Conservation (phyloP, 2,888 invertebrate genomes). For the Glomeris marginata region DNA sequence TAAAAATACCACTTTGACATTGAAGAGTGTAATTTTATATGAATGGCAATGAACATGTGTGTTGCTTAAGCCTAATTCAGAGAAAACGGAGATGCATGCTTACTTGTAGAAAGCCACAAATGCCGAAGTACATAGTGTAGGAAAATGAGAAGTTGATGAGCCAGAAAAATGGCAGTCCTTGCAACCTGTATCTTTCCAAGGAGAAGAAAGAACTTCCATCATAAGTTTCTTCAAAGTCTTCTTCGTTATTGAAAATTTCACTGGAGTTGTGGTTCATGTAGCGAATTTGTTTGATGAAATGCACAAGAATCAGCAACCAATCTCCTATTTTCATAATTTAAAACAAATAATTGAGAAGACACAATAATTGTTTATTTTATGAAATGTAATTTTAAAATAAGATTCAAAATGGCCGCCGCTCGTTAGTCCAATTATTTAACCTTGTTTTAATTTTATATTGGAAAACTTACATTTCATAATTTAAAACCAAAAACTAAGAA, state of each 20-base stretch:
- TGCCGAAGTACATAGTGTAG: constrained; percentile 42
- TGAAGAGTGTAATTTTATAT: constrained; percentile 7
- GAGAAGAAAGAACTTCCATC: constrained; percentile 3
- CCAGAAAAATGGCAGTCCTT: constrained; percentile 9
- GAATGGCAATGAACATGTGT: background rate
- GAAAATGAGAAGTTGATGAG: constrained; percentile 34
- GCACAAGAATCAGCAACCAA: constrained; percentile 48
- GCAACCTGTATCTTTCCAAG: constrained; percentile 6
- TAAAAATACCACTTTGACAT: constrained; percentile 52
- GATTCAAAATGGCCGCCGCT: too few species aligned
- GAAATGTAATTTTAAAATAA: background rate
- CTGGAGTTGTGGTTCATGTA: constrained; percentile 7
- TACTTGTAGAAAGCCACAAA: constrained; percentile 54
- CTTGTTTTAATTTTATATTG: too few species aligned
- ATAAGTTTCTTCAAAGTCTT: background rate
- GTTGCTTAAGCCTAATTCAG: background rate
- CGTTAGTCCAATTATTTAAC: too few species aligned
- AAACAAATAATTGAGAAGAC: too few species aligned
- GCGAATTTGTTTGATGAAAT: constrained; percentile 38
- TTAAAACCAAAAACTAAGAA: too few species aligned
- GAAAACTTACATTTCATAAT: too few species aligned
- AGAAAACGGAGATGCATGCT: constrained; percentile 21
- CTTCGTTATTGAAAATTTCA: background rate
- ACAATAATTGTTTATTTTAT: too few species aligned
- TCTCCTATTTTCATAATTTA: constrained; percentile 38